Evolutionary conservation across 2,888 invertebrate genomes (phyloP).

Genomic region (Leucophenga maculata): DNA sequence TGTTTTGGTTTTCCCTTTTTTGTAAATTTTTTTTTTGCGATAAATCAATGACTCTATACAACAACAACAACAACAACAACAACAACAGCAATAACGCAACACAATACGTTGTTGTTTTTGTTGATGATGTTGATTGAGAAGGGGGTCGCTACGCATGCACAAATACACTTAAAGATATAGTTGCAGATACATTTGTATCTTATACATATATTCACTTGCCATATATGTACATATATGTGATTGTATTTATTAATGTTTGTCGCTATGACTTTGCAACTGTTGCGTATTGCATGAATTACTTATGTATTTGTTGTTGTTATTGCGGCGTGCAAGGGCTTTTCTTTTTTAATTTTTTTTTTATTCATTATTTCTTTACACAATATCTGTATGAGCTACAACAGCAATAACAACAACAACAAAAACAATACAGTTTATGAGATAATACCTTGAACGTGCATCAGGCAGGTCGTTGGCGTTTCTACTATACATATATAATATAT

Average conservation of each 20-base stretch:
- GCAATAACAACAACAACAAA: not conserved
- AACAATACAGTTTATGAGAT: constrained; percentile 51
- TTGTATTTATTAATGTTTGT: constrained; percentile 13
- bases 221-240: not conserved
- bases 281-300: constrained; percentile 39
- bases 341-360: constrained; percentile 36
- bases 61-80: not conserved
- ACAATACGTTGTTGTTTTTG: too few species aligned
- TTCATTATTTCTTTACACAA: constrained; percentile 17
- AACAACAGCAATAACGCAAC: too few species aligned
- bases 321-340: constrained; percentile 29
- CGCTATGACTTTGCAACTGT: constrained; percentile 54
- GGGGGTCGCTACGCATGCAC: not conserved
- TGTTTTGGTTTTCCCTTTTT: not conserved
- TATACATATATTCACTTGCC: not conserved
- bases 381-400: constrained; percentile 15
- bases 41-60: constrained; percentile 41
- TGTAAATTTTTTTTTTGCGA: constrained; percentile 31
- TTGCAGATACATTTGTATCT: not conserved
- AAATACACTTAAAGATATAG: too few species aligned
- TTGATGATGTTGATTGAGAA: not conserved
- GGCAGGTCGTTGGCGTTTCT: constrained; percentile 58
- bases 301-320: constrained; percentile 5
- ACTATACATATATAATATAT: too few species aligned
- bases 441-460: constrained; percentile 66